Conservation (phyloP, 2,797 vertebrate species). For the Myoxocephalus aenaeus region DNA sequence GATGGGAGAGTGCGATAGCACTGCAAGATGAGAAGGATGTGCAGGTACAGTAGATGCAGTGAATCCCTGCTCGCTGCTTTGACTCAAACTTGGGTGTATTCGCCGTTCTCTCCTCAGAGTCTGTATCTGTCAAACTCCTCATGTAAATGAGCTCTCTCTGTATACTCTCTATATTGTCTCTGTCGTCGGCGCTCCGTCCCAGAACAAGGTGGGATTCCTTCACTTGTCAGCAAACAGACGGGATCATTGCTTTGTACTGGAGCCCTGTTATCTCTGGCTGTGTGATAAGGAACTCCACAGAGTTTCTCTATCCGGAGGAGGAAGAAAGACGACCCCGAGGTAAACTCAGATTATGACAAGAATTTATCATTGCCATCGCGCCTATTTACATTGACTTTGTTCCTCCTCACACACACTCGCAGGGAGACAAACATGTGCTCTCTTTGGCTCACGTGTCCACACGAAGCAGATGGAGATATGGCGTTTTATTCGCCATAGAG, state of each 20-base stretch:
- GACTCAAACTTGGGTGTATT: constrained; percentile 35
- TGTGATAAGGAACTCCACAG: constrained; percentile 72
- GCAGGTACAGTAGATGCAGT: constrained; percentile 21
- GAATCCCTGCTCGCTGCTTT: constrained; percentile 17
- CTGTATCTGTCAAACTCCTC: constrained; percentile 47
- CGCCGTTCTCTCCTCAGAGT: constrained; percentile 1
- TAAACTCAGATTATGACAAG: constrained; percentile 67
- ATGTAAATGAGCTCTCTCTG: constrained; percentile 61
- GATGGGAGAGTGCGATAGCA: neutral
- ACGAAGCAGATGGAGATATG: neutral
- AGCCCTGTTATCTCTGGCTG: constrained; percentile 70
- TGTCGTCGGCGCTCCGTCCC: constrained; percentile 52
- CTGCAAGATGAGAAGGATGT: neutral
- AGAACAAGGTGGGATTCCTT: constrained; percentile 67
- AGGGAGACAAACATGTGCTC: constrained; percentile 18
- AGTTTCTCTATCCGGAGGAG: constrained; percentile 65
- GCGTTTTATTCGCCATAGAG: neutral
- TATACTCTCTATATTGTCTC: constrained; percentile 41
- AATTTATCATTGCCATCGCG: constrained; percentile 65
- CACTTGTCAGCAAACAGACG: constrained; percentile 71
- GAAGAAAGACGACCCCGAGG: constrained; percentile 68
- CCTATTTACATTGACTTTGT: constrained; percentile 69
- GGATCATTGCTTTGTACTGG: constrained; percentile 68
- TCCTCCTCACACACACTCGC: constrained; percentile 26
- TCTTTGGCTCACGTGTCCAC: constrained; percentile 12